Percentiles rank a stretch among this genome's conserved stretches.
Conservation (phyloP, 2,888 invertebrate genomes). For the Achlya flavicornis region DNA sequence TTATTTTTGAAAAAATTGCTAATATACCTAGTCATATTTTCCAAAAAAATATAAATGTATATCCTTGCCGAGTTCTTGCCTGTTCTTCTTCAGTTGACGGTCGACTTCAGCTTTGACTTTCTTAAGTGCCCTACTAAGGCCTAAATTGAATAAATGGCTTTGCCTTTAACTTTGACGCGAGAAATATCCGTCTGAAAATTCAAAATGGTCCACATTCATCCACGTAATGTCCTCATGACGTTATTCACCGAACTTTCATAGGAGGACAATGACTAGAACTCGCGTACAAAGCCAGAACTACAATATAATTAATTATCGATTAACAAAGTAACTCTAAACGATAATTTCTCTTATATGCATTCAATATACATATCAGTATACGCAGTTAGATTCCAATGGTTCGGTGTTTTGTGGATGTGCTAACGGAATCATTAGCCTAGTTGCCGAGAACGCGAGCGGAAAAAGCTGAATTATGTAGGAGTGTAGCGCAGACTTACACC, state of each 20-base stretch:
- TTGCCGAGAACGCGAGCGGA: constrained; percentile 70
- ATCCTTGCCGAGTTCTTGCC: no score
- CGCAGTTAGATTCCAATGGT: constrained; percentile 72
- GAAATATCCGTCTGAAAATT: no score
- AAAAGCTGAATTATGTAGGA: constrained; percentile 75
- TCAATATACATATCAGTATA: constrained; percentile 45
- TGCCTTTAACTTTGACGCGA: no score
- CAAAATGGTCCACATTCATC: no score
- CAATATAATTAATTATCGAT: constrained; percentile 22
- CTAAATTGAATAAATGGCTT: no score
- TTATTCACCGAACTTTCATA: not conserved
- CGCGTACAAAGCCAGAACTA: not conserved
- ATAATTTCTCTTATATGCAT: constrained; percentile 41
- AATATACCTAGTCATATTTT: no score
- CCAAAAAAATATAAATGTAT: no score
- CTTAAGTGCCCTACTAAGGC: no score
- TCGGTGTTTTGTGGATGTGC: constrained; percentile 75
- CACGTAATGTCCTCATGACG: not conserved
- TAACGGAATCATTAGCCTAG: constrained; percentile 82
- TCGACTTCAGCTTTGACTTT: no score
- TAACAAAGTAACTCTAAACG: constrained; percentile 27
- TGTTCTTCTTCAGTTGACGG: no score
- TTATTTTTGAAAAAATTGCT: no score
- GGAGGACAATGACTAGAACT: not conserved
- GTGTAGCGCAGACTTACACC: constrained; percentile 42